These are phyloP conservation scores for Dromius quadrimaculatus DNA, from an alignment of 2,888 invertebrate species.

Conservation along the genomic window DNA sequence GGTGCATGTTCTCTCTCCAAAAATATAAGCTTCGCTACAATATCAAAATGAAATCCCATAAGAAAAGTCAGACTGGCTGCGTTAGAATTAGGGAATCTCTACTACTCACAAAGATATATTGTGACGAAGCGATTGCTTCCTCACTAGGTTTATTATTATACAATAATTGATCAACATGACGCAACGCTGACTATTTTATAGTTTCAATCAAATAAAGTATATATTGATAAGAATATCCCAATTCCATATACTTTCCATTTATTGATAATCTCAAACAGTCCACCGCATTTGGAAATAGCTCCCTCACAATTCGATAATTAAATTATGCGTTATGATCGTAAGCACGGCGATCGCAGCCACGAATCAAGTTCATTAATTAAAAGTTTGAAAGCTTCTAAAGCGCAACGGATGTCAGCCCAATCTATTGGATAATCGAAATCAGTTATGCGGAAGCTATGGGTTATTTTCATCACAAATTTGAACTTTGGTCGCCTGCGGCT, in stretches of 20 bases:
- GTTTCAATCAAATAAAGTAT: too few relatives aligned
- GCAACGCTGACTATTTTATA: too few relatives aligned
- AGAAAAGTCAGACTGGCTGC: too few relatives aligned
- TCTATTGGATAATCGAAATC: conserved; percentile 31
- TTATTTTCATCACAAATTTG: conserved; percentile 27
- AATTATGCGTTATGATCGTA: conserved; percentile 28
- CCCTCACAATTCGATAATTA: conserved; percentile 12
- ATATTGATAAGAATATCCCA: too few relatives aligned
- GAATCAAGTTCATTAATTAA: conserved; percentile 34
- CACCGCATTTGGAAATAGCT: conserved; percentile 1
- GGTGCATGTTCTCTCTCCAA: too few relatives aligned
- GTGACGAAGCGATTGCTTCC: too few relatives aligned
- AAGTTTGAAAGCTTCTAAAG: conserved; percentile 17
- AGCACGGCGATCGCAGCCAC: not conserved
- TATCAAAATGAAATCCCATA: too few relatives aligned
- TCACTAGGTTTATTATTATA: too few relatives aligned
- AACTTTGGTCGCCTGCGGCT: not conserved
- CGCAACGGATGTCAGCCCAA: conserved; percentile 6
- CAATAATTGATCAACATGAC: too few relatives aligned
- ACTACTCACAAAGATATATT: too few relatives aligned
- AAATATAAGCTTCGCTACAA: too few relatives aligned
- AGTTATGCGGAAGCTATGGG: conserved; percentile 13
- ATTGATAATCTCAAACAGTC: conserved; percentile 17
- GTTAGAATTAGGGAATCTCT: too few relatives aligned
- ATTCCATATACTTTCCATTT: conserved; percentile 7